Percentiles rank a stretch among this genome's conserved stretches.
phyloP scores from a whole-genome alignment of 2,888 invertebrate genomes.

The Cataglyphis altisquamis region DNA sequence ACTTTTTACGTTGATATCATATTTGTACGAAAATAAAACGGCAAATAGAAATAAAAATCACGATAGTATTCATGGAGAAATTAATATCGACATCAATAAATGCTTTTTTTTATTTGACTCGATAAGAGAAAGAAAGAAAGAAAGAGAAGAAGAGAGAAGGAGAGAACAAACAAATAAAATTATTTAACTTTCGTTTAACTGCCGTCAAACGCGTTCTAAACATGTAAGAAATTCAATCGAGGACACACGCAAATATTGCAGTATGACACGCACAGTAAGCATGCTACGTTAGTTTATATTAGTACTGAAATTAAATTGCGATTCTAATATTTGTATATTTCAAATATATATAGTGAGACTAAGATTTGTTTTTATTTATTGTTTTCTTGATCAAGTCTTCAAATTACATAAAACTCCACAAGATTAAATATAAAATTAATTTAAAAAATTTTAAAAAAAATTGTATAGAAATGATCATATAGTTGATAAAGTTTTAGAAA shows the following conservation, averaged over 20 bases:
- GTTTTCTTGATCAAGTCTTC: not conserved
- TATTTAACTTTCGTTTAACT: conserved; percentile 32
- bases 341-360: not conserved
- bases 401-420: not conserved
- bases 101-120: conserved; percentile 11
- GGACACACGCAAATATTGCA: conserved; percentile 41
- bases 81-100: conserved; percentile 16
- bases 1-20: conserved; percentile 14
- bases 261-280: conserved; percentile 25
- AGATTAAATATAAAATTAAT: not conserved
- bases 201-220: conserved; percentile 38
- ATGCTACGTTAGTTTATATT: conserved; percentile 18
- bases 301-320: conserved; percentile 24
- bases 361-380: not conserved
- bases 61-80: not conserved
- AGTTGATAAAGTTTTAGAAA: not conserved
- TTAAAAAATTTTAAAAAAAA: too few species aligned
- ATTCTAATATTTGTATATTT: not conserved
- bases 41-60: conserved; percentile 20
- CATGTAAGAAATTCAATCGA: conserved; percentile 56
- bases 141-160: too few species aligned
- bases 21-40: conserved; percentile 41
- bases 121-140: too few species aligned
- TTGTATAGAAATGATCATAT: not conserved
- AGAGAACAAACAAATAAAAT: conserved; percentile 26